Base-by-base conservation (phyloP, 2,888 invertebrate genomes). In the Dermolepida albohirtum region DNA sequence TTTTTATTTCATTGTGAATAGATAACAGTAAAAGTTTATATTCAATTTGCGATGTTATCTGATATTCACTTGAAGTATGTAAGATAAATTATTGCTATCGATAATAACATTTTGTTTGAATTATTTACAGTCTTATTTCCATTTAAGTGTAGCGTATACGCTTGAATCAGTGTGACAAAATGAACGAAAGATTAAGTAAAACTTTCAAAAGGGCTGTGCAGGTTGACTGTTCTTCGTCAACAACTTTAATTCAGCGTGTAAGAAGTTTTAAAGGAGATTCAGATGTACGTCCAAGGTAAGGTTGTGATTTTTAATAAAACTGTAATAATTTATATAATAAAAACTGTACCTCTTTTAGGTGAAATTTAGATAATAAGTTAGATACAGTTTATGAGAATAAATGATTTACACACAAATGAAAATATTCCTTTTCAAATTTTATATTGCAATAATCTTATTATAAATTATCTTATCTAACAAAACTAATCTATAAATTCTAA, bases 191-290 rank as follows among this genome's bases (percentile, higher is more conserved):
- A 12, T 17, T 17, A 55, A 54, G 40, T 40, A 66, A 54, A 47
- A 11, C 50, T 16, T 54, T 57, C 27, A 66, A 55, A 57, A 66
- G 57, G 14, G 12, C 34, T 22, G 5, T 47, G 8, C 29, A 49
- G 6, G 22, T 34, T 14, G 66, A 55, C 22, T 22, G 8, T 14
- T n/a, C 29, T 16, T 16, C 39, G n/a, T 34, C 54, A 17, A 40
- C 66, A 8, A 14, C 47, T 2, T 14, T 54, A 54, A 41, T 66
- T 39, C 54, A 55, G 2, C 22, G 66, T 10, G 57, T 40, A 27
- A 66, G 47, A 12, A 66, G 66, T 27, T 66, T 66, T 34, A 34
- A 49, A 57, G 43, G 49, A 12, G 49, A 57, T 17, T 12, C 66
- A 6, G 34, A 47, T 12, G 16, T n/a, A 17, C 29, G 50, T 6